Evolutionary conservation across 2,888 invertebrate genomes (phyloP).

Genomic region (Hesperia comma): DNA sequence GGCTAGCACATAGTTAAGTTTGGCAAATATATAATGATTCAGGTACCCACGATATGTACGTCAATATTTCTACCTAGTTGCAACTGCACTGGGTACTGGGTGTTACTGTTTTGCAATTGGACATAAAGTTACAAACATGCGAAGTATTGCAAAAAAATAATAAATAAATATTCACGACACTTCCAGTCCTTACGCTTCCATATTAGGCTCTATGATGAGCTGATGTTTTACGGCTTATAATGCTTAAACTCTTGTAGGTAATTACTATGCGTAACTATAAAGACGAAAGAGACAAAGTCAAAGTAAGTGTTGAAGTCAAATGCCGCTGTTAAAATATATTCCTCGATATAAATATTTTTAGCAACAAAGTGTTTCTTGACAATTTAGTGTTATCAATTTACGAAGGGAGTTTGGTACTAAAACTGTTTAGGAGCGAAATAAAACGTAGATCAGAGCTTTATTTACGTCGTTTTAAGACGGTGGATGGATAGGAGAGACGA

Average conservation of each 20-base stretch:
- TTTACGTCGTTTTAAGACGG: background rate
- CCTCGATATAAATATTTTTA: background rate
- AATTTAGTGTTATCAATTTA: conserved; percentile 7
- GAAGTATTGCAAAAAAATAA: no score
- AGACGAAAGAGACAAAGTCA: conserved; percentile 28
- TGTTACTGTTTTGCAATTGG: no score
- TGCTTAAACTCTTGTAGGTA: conserved; percentile 46
- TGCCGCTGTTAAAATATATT: conserved; percentile 1
- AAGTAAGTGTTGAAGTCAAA: conserved; percentile 21
- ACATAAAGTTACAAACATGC: no score
- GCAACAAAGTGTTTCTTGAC: conserved; percentile 6
- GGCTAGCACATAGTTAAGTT: no score
- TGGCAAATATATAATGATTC: no score
- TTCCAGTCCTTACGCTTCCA: conserved; percentile 53
- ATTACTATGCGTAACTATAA: conserved; percentile 34
- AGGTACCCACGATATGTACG: no score
- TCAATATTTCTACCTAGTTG: no score
- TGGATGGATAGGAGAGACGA: background rate
- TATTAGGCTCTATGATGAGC: conserved; percentile 37
- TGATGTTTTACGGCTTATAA: conserved; percentile 39
- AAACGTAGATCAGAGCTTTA: background rate
- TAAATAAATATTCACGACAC: conserved; percentile 46
- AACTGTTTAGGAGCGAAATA: background rate
- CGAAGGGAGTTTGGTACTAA: background rate
- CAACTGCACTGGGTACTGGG: no score